These are phyloP conservation scores for Fragum sueziense DNA, from an alignment of 2,888 invertebrate genomes.

Conservation along the genomic window DNA sequence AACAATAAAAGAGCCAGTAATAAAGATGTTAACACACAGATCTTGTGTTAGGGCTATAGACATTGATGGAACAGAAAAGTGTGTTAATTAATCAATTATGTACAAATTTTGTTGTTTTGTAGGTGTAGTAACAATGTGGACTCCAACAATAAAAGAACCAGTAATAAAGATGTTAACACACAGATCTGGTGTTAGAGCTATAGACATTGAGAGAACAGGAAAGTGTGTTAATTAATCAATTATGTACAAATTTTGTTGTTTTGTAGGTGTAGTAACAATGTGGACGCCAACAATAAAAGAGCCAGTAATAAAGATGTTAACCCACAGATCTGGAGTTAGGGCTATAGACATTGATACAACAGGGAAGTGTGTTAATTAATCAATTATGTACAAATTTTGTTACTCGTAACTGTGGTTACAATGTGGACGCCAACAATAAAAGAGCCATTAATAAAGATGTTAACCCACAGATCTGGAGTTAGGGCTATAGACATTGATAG, in stretches of 20 bases:
- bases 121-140: slow-evolving; percentile 97
- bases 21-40: slow-evolving; percentile 95
- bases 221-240: slow-evolving; percentile 84
- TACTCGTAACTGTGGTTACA: no score
- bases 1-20: slow-evolving; percentile 91
- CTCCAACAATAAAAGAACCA: slow-evolving; percentile 92
- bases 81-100: no score
- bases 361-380: no score
- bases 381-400: no score
- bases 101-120: no score
- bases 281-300: slow-evolving; percentile 95
- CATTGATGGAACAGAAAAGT: slow-evolving; percentile 93
- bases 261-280: slow-evolving; percentile 91
- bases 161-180: slow-evolving; percentile 96
- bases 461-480: slow-evolving; percentile 93
- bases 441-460: slow-evolving; percentile 93
- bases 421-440: slow-evolving; percentile 96
- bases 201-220: slow-evolving; percentile 93
- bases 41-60: slow-evolving; percentile 91
- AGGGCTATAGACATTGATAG: slow-evolving; percentile 92
- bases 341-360: slow-evolving; percentile 92
- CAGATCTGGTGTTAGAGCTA: slow-evolving; percentile 89
- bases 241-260: background rate
- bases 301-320: slow-evolving; percentile 94
- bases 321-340: slow-evolving; percentile 91